Evolutionary conservation across 2,888 invertebrate species (phyloP).

Genomic region (Phlogophora meticulosa): DNA sequence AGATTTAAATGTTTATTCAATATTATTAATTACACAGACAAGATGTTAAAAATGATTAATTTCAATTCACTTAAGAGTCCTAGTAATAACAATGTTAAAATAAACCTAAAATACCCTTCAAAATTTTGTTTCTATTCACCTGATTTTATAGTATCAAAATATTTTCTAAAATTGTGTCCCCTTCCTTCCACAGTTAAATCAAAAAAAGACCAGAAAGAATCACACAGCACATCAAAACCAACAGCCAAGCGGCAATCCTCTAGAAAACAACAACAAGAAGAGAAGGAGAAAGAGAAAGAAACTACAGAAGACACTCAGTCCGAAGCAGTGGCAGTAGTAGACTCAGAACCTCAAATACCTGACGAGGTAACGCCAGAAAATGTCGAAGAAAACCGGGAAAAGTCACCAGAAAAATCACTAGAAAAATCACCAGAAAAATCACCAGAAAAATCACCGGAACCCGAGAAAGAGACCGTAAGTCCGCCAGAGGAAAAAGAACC

Average conservation of each 20-base stretch:
- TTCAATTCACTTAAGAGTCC: no score
- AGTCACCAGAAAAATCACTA: conserved; percentile 33
- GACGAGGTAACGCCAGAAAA: conserved; percentile 40
- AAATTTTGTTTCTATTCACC: no score
- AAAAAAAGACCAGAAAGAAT: conserved; percentile 79
- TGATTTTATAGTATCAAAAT: no score
- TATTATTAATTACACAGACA: no score
- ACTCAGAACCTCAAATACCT: conserved; percentile 31
- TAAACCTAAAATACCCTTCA: no score
- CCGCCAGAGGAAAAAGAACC: conserved; percentile 48
- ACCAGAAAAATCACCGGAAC: conserved; percentile 49
- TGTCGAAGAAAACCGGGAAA: conserved; percentile 34
- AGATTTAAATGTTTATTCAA: no score
- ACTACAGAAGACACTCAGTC: conserved; percentile 64
- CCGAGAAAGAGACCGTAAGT: conserved; percentile 36
- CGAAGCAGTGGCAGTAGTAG: conserved; percentile 48
- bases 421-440: no score
- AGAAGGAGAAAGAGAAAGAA: conserved; percentile 73
- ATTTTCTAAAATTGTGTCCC: no score
- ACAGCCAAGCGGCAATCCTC: conserved; percentile 80
- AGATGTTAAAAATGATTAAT: no score
- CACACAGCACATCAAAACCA: conserved; percentile 69
- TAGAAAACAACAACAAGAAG: conserved; percentile 78
- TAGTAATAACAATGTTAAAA: no score
- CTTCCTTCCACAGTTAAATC: conserved; percentile 68